Conservation (phyloP, 2,888 invertebrate genomes). For the Microplitis deprimator region DNA sequence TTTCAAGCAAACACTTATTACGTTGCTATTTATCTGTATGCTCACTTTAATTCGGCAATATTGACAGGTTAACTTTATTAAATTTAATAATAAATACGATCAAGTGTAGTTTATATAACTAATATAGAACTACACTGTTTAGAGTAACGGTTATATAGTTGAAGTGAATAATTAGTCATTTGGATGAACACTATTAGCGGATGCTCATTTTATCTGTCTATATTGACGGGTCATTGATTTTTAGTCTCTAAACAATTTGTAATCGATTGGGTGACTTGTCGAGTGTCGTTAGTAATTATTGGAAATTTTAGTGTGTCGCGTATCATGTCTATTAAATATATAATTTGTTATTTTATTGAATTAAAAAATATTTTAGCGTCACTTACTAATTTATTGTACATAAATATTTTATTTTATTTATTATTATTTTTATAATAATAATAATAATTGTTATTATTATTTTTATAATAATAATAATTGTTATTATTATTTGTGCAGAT, state of each 20-base stretch:
- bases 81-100: too few relatives aligned
- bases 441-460: too few relatives aligned
- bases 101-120: too few relatives aligned
- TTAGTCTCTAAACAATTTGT: neutral
- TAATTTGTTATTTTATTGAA: conserved; percentile 46
- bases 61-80: neutral
- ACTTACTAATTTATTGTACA: neutral
- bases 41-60: neutral
- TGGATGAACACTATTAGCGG: neutral
- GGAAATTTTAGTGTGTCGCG: conserved; percentile 6
- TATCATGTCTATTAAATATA: conserved; percentile 45
- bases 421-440: too few relatives aligned
- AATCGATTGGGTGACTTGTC: conserved; percentile 20
- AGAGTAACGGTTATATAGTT: neutral
- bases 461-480: too few relatives aligned
- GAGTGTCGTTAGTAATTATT: conserved; percentile 27
- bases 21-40: neutral
- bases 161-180: neutral
- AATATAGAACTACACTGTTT: neutral
- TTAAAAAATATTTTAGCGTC: conserved; percentile 27
- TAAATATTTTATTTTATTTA: too few relatives aligned
- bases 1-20: neutral
- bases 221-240: neutral
- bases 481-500: too few relatives aligned
- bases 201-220: neutral